Conservation (phyloP, 2,888 invertebrate genomes). For the Aplocera efformata region DNA sequence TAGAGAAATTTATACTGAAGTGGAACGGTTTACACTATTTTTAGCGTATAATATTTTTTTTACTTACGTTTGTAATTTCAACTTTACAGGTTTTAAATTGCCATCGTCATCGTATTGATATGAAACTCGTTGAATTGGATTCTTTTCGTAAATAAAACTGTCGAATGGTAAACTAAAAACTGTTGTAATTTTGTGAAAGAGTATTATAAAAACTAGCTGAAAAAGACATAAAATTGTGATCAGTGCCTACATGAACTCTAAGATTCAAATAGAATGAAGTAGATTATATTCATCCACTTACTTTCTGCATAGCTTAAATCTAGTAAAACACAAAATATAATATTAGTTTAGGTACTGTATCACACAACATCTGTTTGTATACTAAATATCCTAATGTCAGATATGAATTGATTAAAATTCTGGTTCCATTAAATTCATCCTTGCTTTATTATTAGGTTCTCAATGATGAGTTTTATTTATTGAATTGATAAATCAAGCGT, state of each 20-base stretch:
- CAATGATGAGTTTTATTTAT: too few relatives aligned
- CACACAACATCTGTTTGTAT: conserved; percentile 1
- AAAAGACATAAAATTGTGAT: not conserved
- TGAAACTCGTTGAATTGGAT: conserved; percentile 3
- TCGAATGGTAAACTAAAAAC: conserved; percentile 6
- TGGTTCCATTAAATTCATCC: too few relatives aligned
- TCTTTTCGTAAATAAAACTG: conserved; percentile 11
- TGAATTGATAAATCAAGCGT: too few relatives aligned
- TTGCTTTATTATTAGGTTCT: too few relatives aligned
- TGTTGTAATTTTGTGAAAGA: not conserved
- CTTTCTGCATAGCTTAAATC: too few relatives aligned
- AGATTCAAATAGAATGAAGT: too few relatives aligned
- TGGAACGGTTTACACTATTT: too few relatives aligned
- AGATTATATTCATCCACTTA: too few relatives aligned
- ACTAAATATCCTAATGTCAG: conserved; percentile 1
- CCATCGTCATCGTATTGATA: conserved; percentile 4
- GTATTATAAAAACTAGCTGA: not conserved
- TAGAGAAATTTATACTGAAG: too few relatives aligned
- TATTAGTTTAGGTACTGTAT: not conserved
- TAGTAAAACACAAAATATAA: too few relatives aligned
- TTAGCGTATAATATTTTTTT: too few relatives aligned
- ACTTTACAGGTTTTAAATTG: conserved; percentile 4
- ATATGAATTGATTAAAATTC: conserved; percentile 5
- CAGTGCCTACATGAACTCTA: too few relatives aligned
- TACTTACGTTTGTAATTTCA: conserved; percentile 15